Evolutionary conservation across 1,140 invertebrate species (phyloP).

Genomic region (Apis dorsata): DNA sequence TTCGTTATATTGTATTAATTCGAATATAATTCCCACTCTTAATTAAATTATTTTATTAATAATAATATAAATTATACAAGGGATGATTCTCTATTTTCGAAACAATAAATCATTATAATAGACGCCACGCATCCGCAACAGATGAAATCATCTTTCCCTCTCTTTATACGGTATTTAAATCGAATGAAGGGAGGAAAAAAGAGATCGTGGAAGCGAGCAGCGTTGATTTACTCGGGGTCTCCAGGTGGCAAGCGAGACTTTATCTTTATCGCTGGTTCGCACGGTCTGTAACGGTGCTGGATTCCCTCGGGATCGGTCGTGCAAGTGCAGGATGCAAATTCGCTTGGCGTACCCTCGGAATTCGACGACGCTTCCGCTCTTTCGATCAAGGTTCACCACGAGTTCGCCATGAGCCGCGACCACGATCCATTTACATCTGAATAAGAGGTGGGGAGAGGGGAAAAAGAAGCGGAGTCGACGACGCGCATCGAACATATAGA

Average conservation of each 20-base stretch:
- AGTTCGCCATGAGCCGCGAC: not conserved
- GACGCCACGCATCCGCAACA: not conserved
- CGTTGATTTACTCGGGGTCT: slow-evolving; percentile 28
- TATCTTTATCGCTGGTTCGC: slow-evolving; percentile 35
- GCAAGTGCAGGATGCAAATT: slow-evolving; percentile 27
- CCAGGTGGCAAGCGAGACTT: not conserved
- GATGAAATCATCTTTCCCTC: not conserved
- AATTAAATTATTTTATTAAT: too few relatives aligned
- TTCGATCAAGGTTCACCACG: not conserved
- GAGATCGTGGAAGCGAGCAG: not conserved
- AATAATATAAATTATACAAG: too few relatives aligned
- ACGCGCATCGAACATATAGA: not conserved
- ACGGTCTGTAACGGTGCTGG: slow-evolving; percentile 40
- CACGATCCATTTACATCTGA: not conserved
- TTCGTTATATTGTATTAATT: too few relatives aligned
- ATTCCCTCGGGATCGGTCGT: slow-evolving; percentile 30
- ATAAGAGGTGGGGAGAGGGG: not conserved
- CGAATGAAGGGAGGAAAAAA: not conserved
- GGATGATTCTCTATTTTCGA: too few relatives aligned
- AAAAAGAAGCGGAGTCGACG: too few relatives aligned
- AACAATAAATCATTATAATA: too few relatives aligned
- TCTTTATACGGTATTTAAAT: not conserved
- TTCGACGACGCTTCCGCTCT: slow-evolving; percentile 28
- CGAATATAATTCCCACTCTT: too few relatives aligned
- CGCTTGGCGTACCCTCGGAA: slow-evolving; percentile 19